Base-by-base conservation (phyloP, 2,888 invertebrate species). In the Tiliacea citrago region DNA sequence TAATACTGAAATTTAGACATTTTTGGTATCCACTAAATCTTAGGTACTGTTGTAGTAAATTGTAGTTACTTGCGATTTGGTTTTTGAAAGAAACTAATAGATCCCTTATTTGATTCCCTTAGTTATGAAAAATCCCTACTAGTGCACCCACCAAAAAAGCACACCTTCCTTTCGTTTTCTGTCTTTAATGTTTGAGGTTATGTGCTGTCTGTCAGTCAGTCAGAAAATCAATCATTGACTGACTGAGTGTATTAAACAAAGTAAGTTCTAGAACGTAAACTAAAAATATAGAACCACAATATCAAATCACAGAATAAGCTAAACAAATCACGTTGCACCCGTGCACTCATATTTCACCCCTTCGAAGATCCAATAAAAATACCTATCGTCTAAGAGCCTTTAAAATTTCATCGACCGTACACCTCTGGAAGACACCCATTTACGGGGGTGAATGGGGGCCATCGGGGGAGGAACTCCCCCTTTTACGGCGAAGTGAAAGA, bases 361-460 rank as follows among this genome's bases (percentile, higher is more conserved):
- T 77, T 69, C 81, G 74, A 86, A 85, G 86, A 89, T 90, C 90
- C 89, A 91, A 92, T 92, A 93, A 91, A 92, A 92, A 92, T 91
- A 91, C 89, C 90, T 90, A 89, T 88, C 89, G 83, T 78, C 86
- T 90, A 88, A 91, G 88, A 91, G 91, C 91, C 90, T 92, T 93
- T 95, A 93, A 94, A 93, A 92, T 93, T 94, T 94, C 92, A 95
- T 91, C 91, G 89, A 87, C 86, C 87, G 83, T 86, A 85, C 88
- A 89, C 90, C 88, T 88, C 81, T 83, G 73, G 80, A 84, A 81
- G 85, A 85, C 84, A 73, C 82, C 88, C 87, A 77, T 86, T 87
- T 76, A 35, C 73, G 13, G 42, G 65, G 78, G 53, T 47, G 42
- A 69, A 62, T 13, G 68, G 51, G 78, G 18, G 62, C 13, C 2